Conservation (phyloP, 2,888 invertebrate species). For the Latrodectus elegans region DNA sequence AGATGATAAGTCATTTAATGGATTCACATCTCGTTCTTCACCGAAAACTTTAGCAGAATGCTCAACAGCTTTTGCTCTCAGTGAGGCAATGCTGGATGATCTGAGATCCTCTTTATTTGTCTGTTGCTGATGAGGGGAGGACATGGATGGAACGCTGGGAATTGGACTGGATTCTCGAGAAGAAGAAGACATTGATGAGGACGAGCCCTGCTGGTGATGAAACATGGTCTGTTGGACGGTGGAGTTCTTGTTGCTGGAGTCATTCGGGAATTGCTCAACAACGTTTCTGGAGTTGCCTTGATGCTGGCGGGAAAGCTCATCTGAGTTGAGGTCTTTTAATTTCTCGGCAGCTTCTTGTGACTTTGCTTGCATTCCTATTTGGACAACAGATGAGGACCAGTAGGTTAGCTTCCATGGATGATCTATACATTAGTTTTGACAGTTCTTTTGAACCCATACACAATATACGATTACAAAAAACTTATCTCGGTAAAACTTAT, state of each 20-base stretch:
- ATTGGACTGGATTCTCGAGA: slow-evolving; percentile 15
- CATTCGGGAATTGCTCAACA: not conserved
- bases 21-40: slow-evolving; percentile 28
- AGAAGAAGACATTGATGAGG: slow-evolving; percentile 41
- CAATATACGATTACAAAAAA: too few species aligned
- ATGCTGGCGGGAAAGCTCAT: not conserved
- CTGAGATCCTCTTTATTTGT: slow-evolving; percentile 77
- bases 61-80: slow-evolving; percentile 95
- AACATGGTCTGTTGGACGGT: slow-evolving; percentile 18
- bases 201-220: slow-evolving; percentile 42
- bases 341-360: slow-evolving; percentile 97
- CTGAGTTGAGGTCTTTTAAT: slow-evolving; percentile 82
- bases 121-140: not conserved
- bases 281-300: not conserved
- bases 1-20: too few species aligned
- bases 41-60: slow-evolving; percentile 78
- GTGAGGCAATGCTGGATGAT: slow-evolving; percentile 94
- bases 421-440: too few species aligned
- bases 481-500: too few species aligned
- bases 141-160: not conserved
- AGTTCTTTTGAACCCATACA: too few species aligned
- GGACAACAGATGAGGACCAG: slow-evolving; percentile 29
- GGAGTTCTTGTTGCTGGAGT: not conserved
- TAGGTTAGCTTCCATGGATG: too few species aligned
- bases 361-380: slow-evolving; percentile 97